phyloP scores from a whole-genome alignment of 2,113 vertebrate species.

The Microcebus tavaratra region DNA sequence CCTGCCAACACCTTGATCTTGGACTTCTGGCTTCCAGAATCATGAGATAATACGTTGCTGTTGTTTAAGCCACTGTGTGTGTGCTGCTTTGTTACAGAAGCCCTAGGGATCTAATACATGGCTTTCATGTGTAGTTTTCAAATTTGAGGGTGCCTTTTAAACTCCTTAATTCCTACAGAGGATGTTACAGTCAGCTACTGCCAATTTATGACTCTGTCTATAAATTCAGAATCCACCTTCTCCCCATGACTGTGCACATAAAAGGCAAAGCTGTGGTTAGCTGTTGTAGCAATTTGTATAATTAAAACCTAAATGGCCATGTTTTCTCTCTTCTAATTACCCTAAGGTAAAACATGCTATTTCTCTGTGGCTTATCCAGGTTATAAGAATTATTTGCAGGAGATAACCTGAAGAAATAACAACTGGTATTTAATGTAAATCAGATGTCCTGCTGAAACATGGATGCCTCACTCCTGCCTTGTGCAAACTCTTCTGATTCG shows the following conservation, averaged over 20 bases:
- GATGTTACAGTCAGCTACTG: too few species aligned
- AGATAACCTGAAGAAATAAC: background rate
- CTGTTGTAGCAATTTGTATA: background rate
- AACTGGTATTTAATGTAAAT: conserved; percentile 10
- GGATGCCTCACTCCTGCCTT: background rate
- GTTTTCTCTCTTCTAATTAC: background rate
- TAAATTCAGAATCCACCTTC: background rate
- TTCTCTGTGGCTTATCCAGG: background rate
- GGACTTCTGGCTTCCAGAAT: background rate
- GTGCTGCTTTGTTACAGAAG: background rate
- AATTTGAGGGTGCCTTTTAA: background rate
- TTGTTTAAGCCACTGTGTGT: background rate
- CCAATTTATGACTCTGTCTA: background rate
- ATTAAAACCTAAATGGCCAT: background rate
- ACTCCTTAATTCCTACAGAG: background rate
- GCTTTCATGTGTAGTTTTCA: background rate
- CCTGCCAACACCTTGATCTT: background rate
- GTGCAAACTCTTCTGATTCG: background rate
- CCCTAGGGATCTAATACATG: too few species aligned
- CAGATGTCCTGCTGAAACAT: background rate
- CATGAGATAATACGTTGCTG: background rate
- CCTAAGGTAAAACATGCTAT: background rate
- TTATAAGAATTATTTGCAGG: conserved; percentile 8
- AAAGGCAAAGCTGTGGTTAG: background rate
- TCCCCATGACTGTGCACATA: background rate